Base-by-base conservation (phyloP, 2,888 invertebrate genomes). In the Oscheius myriophilus region DNA sequence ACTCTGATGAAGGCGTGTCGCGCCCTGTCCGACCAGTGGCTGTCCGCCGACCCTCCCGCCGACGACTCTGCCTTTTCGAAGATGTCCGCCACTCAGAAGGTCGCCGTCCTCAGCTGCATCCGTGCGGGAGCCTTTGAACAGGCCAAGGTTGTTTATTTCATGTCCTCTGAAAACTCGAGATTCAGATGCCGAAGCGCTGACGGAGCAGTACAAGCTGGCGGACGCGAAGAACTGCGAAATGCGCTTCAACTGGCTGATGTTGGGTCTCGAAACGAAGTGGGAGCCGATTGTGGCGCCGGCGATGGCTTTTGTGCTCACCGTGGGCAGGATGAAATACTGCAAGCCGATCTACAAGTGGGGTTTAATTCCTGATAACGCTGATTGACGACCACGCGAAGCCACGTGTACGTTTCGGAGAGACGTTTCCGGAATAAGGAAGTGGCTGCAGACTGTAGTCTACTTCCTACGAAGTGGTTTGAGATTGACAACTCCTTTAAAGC, bases 301-400 rank as follows among this genome's bases (percentile, higher is more conserved):
- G 2, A 89, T 95, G 67, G 87, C 90, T 16, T 94, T 95, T 89
- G 91, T 93, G 4, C 93, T 92, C 78, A 90, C 91, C 18, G 91
- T 93, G 84, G 95, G 95, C 41, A 90, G 95, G 67, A 93, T 95
- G 93, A 95, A 95, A 87, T 95, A 91, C 88, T 92, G 93, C 3
- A 90, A 93, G 41, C 94, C 95, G 4, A 89, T 95, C 58, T 95
- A 94, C 88, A 91, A 93, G 90, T 90, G 26, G 18, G 75, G 53
- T 91, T 4, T 57, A 33, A 33, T 33, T 33, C 33, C 33, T 33
- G 33, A 33, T 33, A 33, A 33, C 33, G 23, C 2, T 51, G 14
- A 18, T 4, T 33, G 33, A 33, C 33, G 33, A 33, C 33, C 9
- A 33, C 33, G 33, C 33, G 9, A 33, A 33, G 33, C 33, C 33